Conservation (phyloP, 2,888 invertebrate genomes). For the Mactromeris polynyma region DNA sequence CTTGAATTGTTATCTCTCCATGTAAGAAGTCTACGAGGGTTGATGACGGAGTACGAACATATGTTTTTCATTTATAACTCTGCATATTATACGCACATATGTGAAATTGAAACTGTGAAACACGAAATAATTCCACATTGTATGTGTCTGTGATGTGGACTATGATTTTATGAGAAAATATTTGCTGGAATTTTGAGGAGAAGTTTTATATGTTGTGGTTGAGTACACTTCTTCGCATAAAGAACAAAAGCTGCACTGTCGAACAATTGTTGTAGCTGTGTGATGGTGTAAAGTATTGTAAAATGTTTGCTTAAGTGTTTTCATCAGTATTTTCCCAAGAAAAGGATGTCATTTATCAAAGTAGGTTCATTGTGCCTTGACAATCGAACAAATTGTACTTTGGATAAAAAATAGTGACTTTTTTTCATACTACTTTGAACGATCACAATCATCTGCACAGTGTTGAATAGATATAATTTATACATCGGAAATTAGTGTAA, state of each 20-base stretch:
- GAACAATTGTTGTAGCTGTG: not conserved
- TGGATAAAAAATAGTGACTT: not conserved
- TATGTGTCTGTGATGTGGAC: not conserved
- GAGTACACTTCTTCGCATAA: not conserved
- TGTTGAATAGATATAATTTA: not conserved
- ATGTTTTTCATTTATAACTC: not conserved
- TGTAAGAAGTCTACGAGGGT: not conserved
- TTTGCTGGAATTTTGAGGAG: not conserved
- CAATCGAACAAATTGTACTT: not conserved
- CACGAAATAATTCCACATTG: not conserved
- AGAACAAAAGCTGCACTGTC: not conserved
- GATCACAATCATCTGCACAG: not conserved
- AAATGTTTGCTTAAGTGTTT: not conserved
- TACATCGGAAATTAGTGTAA: not conserved
- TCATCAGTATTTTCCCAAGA: not conserved
- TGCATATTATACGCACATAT: not conserved
- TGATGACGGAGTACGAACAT: not conserved
- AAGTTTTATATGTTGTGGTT: not conserved
- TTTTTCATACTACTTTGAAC: not conserved
- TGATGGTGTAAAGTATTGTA: not conserved
- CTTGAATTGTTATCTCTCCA: not conserved
- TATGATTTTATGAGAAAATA: slow-evolving; percentile 3
- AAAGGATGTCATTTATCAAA: slow-evolving; percentile 20
- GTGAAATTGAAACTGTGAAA: not conserved
- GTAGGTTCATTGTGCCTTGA: not conserved